Evolutionary conservation across 2,113 vertebrate species (phyloP).

Genomic region (Chloroceryle aenea): DNA sequence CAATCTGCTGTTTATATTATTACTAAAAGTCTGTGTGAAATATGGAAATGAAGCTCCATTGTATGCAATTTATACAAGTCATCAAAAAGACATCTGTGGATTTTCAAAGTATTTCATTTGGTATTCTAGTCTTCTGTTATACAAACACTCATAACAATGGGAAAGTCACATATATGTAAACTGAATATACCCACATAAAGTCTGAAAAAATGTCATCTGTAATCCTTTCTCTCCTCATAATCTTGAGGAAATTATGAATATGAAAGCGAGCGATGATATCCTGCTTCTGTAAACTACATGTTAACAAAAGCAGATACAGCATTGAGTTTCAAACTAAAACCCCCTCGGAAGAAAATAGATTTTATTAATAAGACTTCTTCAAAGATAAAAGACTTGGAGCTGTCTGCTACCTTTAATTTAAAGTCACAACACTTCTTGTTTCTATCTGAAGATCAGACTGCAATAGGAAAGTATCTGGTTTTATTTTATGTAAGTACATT

Average conservation of each 20-base stretch:
- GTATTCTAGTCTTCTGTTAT: background rate
- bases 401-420: background rate
- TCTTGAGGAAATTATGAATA: slow-evolving; percentile 15
- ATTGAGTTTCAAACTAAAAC: background rate
- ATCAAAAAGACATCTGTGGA: background rate
- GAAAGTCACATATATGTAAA: background rate
- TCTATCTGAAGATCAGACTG: background rate
- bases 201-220: background rate
- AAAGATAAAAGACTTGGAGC: background rate
- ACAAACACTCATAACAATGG: background rate
- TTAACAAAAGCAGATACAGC: background rate
- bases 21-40: background rate
- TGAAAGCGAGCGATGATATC: background rate
- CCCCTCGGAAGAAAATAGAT: background rate
- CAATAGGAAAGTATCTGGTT: background rate
- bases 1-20: background rate
- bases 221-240: background rate
- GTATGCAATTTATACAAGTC: background rate
- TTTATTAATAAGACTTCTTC: background rate
- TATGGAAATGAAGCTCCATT: background rate
- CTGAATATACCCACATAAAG: background rate
- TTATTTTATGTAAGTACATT: background rate
- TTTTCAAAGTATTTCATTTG: background rate
- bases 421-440: background rate
- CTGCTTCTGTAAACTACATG: background rate